Evolutionary conservation across 2,888 invertebrate species (phyloP).

Genomic region (Cylloceria caligata): DNA sequence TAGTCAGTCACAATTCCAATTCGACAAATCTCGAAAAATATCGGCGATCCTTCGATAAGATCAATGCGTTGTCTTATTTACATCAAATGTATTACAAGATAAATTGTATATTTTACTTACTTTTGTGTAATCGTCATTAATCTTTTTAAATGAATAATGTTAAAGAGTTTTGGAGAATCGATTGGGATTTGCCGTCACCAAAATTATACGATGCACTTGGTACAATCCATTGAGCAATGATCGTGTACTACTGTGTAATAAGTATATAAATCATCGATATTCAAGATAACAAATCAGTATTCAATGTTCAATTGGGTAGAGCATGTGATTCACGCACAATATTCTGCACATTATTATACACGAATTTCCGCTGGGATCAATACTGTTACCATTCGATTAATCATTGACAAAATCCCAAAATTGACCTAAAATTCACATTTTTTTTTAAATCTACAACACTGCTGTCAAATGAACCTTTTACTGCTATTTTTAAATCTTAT

Average conservation of each 20-base stretch:
- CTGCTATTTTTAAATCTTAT: slow-evolving; percentile 65
- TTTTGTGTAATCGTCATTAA: neutral
- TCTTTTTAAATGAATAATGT: neutral
- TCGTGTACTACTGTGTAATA: neutral
- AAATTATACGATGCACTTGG: neutral
- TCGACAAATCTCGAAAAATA: neutral
- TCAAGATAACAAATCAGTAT: slow-evolving; percentile 40
- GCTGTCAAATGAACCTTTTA: neutral
- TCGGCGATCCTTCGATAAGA: neutral
- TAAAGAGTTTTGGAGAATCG: neutral
- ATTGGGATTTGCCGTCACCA: neutral
- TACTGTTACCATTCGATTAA: neutral
- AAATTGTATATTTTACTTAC: neutral
- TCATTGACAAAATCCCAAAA: neutral
- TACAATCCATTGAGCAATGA: neutral
- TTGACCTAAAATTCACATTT: neutral
- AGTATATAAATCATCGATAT: slow-evolving; percentile 15
- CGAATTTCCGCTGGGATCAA: neutral
- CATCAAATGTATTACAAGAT: neutral
- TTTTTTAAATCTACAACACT: neutral
- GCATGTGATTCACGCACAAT: slow-evolving; percentile 23
- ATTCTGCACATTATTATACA: slow-evolving; percentile 9
- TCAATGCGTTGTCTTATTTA: neutral
- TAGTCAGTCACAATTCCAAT: slow-evolving; percentile 1
- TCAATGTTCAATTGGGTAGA: slow-evolving; percentile 16